Evolutionary conservation across 2,797 vertebrate species (phyloP).

Genomic region (Podargus strigoides): DNA sequence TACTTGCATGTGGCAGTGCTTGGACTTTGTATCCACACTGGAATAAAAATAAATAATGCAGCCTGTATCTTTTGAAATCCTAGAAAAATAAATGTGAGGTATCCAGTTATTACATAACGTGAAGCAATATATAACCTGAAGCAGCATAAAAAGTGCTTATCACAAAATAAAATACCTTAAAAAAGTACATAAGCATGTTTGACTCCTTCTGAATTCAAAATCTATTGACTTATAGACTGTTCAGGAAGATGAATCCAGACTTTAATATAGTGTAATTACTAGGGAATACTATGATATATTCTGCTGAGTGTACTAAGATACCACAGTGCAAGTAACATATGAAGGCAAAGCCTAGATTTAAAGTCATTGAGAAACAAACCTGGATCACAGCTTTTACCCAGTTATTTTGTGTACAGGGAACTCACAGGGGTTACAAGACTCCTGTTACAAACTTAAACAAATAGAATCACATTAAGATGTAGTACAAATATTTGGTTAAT

Average conservation of each 20-base stretch:
- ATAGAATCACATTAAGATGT: background rate
- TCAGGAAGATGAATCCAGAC: background rate
- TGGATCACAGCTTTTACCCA: background rate
- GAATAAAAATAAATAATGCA: background rate
- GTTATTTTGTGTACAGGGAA: background rate
- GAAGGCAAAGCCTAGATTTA: background rate
- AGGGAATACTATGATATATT: background rate
- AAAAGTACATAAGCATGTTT: background rate
- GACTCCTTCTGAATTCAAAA: background rate
- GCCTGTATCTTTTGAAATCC: background rate
- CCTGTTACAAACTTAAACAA: background rate
- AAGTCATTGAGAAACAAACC: background rate
- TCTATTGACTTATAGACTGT: background rate
- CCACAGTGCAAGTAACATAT: background rate
- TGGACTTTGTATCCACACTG: background rate
- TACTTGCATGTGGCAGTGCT: background rate
- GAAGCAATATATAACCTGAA: background rate
- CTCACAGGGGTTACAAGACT: background rate
- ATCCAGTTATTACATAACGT: background rate
- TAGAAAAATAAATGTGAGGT: background rate
- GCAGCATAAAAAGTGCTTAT: background rate
- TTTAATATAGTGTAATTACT: background rate
- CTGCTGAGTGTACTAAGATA: background rate
- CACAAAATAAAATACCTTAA: background rate
- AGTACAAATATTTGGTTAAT: slow-evolving; percentile 18